Evolutionary conservation across 2,113 vertebrate genomes (phyloP).

Genomic region (Microcebus lehilahytsara): DNA sequence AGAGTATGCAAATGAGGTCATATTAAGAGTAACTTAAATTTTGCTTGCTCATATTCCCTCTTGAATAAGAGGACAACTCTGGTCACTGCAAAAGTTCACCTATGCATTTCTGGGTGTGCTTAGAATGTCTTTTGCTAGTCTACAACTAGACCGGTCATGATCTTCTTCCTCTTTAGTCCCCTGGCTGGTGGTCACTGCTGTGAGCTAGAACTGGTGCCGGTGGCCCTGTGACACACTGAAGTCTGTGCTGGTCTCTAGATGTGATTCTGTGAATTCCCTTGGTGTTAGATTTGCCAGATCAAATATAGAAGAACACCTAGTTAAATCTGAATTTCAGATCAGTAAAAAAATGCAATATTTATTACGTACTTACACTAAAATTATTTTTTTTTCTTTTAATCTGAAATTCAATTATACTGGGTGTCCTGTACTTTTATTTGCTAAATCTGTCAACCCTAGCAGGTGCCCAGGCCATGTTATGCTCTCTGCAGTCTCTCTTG

Average conservation of each 20-base stretch:
- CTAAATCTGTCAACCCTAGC: neutral
- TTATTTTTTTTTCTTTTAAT: neutral
- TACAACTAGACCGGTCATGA: neutral
- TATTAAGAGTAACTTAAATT: neutral
- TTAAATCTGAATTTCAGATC: constrained; percentile 14
- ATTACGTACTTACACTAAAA: neutral
- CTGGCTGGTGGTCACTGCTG: too few species aligned
- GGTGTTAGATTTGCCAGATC: neutral
- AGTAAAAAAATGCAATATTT: neutral
- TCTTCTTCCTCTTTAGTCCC: neutral
- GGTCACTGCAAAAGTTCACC: neutral
- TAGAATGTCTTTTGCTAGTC: neutral
- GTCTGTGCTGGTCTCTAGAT: neutral
- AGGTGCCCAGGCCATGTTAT: neutral
- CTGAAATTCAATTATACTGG: neutral
- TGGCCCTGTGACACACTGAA: neutral
- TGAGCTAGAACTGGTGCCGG: neutral
- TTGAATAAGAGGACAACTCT: neutral
- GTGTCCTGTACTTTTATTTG: neutral
- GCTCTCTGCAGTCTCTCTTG: neutral
- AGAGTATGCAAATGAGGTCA: neutral
- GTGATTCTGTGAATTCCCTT: neutral
- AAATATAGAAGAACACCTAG: neutral
- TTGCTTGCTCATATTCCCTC: neutral
- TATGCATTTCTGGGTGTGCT: neutral